Evolutionary conservation across 2,797 vertebrate genomes (phyloP).

Genomic region (Alectoris magna): DNA sequence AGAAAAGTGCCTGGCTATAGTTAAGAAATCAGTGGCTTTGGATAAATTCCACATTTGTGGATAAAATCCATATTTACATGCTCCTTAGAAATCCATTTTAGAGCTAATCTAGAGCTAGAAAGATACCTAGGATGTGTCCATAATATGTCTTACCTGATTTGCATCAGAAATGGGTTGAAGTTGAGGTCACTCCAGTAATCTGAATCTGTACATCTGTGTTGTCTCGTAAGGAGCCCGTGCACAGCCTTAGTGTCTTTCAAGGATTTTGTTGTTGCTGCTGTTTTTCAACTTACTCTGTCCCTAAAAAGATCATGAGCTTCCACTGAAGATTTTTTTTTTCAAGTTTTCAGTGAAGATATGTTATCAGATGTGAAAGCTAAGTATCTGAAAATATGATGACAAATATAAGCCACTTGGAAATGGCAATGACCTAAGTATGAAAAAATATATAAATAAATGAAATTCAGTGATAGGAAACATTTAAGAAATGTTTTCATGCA

Average conservation of each 20-base stretch:
- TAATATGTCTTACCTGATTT: not conserved
- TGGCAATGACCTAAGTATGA: not conserved
- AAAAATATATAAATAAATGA: not conserved
- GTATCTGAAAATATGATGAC: not conserved
- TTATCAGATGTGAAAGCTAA: not conserved
- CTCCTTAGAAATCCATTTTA: not conserved
- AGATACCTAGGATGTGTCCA: not conserved
- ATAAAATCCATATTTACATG: not conserved
- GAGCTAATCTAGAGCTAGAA: not conserved
- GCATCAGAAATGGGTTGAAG: not conserved
- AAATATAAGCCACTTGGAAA: not conserved
- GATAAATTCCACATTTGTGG: not conserved
- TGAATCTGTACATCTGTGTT: not conserved
- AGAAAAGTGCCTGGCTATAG: accelerated
- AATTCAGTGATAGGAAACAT: accelerated
- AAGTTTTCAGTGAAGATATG: not conserved
- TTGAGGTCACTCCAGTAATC: not conserved
- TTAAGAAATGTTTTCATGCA: not conserved
- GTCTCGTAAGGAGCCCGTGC: not conserved
- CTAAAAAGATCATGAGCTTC: not conserved
- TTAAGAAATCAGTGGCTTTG: not conserved
- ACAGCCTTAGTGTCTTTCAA: not conserved
- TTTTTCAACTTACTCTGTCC: not conserved
- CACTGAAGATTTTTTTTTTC: not conserved
- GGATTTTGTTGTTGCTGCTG: accelerated